phyloP scores from a whole-genome alignment of 2,113 vertebrate species.

The Choloepus hoffmanni region DNA sequence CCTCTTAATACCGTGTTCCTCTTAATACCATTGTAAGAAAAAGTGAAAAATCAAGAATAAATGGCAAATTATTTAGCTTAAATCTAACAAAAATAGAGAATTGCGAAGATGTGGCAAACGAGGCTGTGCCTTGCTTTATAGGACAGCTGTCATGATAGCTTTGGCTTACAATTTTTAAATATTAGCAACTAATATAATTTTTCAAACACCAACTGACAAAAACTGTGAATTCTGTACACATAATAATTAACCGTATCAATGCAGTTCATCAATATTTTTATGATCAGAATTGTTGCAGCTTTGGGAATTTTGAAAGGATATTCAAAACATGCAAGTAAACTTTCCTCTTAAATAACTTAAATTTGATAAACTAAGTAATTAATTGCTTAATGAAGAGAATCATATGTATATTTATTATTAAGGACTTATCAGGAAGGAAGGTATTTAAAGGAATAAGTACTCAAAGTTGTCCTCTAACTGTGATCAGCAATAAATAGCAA shows the following conservation, averaged over 20 bases:
- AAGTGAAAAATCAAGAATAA: not conserved
- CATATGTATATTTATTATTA: not conserved
- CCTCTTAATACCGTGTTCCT: not conserved
- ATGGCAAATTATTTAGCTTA: not conserved
- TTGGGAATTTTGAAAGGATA: not conserved
- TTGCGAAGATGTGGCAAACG: not conserved
- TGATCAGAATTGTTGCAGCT: not conserved
- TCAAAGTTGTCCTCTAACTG: not conserved
- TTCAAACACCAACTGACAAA: not conserved
- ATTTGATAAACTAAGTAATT: not conserved
- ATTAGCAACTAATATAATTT: not conserved
- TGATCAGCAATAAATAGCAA: not conserved
- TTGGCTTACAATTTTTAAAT: not conserved
- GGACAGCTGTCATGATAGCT: not conserved
- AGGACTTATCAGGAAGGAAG: not conserved
- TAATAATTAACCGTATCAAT: not conserved
- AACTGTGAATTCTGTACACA: not conserved
- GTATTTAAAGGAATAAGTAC: not conserved
- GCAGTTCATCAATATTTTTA: not conserved
- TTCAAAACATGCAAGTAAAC: not conserved
- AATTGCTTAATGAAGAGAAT: not conserved
- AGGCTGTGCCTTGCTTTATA: not conserved
- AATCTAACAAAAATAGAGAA: not conserved
- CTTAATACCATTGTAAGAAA: not conserved
- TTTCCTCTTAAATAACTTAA: not conserved